Evolutionary conservation across 2,113 vertebrate genomes (phyloP).

Genomic region (Crotalus tigris): DNA sequence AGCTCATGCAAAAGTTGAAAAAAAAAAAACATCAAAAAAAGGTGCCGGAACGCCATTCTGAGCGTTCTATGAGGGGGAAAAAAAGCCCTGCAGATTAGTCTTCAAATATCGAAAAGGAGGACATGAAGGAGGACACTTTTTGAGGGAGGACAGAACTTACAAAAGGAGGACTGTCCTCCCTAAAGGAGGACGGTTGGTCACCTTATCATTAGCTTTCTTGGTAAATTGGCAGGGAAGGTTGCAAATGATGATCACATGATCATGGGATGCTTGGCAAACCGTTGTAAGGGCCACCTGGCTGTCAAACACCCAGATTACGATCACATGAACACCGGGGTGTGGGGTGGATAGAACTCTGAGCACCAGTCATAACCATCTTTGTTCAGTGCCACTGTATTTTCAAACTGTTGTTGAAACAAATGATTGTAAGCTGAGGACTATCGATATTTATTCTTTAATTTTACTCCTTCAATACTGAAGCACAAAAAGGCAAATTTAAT

Average conservation of each 20-base stretch:
- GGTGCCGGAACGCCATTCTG: too few relatives aligned
- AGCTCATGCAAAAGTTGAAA: too few relatives aligned
- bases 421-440: background rate
- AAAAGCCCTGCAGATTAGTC: too few relatives aligned
- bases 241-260: background rate
- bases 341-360: background rate
- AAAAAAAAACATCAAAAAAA: too few relatives aligned
- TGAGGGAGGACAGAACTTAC: too few relatives aligned
- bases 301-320: background rate
- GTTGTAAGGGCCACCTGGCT: background rate
- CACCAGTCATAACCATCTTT: background rate
- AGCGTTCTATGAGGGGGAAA: too few relatives aligned
- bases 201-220: background rate
- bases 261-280: background rate
- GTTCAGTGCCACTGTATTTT: background rate
- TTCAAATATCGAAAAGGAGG: too few relatives aligned
- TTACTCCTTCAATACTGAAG: background rate
- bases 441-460: background rate
- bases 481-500: background rate
- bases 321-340: background rate
- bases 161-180: too few relatives aligned
- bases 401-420: background rate
- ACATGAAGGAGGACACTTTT: too few relatives aligned
- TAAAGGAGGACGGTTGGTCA: too few relatives aligned
- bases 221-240: background rate